phyloP scores from a whole-genome alignment of 2,888 invertebrate species.

The Agrotis puta region DNA sequence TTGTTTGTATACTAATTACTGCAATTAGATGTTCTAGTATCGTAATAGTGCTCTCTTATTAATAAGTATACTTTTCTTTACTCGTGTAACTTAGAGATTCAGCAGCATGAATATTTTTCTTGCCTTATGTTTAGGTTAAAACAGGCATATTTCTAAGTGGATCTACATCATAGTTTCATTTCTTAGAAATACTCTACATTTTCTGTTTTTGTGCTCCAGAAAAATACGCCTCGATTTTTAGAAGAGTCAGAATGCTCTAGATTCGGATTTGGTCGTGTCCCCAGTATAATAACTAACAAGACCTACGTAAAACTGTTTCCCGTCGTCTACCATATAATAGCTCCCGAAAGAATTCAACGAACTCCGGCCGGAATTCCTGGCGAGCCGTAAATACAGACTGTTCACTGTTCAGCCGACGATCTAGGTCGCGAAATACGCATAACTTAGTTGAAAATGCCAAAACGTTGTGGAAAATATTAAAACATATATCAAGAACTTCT shows the following conservation, averaged over 20 bases:
- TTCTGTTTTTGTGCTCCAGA: neutral
- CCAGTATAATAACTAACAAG: conserved; percentile 2
- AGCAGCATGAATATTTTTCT: neutral
- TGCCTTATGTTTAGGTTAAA: neutral
- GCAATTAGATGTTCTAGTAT: neutral
- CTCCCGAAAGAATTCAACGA: conserved; percentile 43
- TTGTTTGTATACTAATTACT: conserved; percentile 12
- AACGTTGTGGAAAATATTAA: neutral
- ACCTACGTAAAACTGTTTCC: conserved; percentile 20
- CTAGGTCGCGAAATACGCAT: conserved; percentile 26
- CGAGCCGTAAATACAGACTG: conserved; percentile 28
- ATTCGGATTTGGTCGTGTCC: neutral
- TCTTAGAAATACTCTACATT: too few relatives aligned
- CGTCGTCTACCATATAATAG: conserved; percentile 4
- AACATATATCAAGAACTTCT: neutral
- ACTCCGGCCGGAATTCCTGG: conserved; percentile 37
- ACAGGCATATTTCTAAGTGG: neutral
- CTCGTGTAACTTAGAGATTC: neutral
- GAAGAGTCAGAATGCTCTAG: neutral
- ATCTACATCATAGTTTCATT: too few relatives aligned
- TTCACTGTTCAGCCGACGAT: conserved; percentile 28
- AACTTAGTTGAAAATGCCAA: conserved; percentile 18
- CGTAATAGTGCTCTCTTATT: neutral
- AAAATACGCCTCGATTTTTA: neutral
- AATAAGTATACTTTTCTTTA: neutral